Evolutionary conservation across 92 coral and sea anemone genomes (phyloP).

Genomic region (Paramuricea clavata): DNA sequence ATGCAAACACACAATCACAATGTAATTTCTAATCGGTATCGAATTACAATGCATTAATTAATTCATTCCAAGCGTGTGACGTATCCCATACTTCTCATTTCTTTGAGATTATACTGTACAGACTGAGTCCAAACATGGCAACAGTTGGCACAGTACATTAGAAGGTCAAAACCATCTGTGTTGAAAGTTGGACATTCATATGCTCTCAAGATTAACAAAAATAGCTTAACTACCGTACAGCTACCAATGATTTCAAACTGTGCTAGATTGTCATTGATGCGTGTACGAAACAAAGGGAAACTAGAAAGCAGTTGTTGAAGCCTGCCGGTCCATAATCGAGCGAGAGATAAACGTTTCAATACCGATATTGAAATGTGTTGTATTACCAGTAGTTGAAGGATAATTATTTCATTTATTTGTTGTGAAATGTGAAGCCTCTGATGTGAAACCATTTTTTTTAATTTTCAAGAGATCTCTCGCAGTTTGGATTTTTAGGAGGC

Average conservation of each 20-base stretch:
- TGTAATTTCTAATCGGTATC: neutral
- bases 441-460: too few relatives aligned
- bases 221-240: neutral
- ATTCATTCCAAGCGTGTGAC: conserved; percentile 39
- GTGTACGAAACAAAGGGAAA: neutral
- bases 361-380: neutral
- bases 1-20: neutral
- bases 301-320: neutral
- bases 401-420: too few relatives aligned
- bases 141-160: neutral
- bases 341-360: conserved; percentile 5
- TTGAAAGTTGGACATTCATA: neutral
- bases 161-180: conserved; percentile 37
- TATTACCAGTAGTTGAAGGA: too few relatives aligned
- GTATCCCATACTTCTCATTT: conserved; percentile 33
- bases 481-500: too few relatives aligned
- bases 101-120: neutral
- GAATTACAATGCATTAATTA: neutral
- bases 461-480: too few relatives aligned
- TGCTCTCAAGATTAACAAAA: neutral
- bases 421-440: too few relatives aligned
- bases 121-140: conserved; percentile 41
- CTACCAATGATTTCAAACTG: neutral
- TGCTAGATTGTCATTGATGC: neutral
- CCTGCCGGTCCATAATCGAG: neutral